A percentile compares a stretch with the other conserved stretches of the same genome.
These are phyloP conservation scores for Capromys pilorides DNA, from an alignment of 2,797 vertebrate genomes.

Conservation along the genomic window DNA sequence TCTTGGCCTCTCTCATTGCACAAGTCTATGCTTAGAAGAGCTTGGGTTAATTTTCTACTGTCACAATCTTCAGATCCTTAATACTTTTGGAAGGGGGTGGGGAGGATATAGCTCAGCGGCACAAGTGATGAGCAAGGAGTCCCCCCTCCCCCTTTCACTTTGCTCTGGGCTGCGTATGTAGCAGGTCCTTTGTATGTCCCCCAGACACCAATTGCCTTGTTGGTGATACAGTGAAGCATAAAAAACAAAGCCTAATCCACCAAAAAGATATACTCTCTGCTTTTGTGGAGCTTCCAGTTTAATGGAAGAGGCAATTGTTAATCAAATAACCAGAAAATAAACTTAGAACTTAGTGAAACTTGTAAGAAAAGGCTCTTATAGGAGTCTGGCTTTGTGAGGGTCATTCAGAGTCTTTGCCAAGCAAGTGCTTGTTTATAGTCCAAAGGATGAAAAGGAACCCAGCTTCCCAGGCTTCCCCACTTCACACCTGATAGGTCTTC, in stretches of 20 bases:
- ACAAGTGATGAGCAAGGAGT: neutral
- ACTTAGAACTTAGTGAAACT: neutral
- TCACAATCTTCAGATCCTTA: conserved; percentile 7
- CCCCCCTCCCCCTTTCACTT: neutral
- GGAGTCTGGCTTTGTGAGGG: neutral
- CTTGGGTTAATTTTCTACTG: neutral
- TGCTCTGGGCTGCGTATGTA: neutral
- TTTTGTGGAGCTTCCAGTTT: neutral
- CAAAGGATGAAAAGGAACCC: neutral
- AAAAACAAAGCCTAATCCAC: neutral
- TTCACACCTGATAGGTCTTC: neutral
- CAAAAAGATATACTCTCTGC: neutral
- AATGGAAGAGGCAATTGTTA: neutral
- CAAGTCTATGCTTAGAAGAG: neutral
- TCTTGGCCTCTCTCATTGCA: neutral
- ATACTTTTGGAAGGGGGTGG: neutral
- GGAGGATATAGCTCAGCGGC: no score
- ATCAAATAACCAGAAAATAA: neutral
- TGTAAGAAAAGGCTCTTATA: neutral
- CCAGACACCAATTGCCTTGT: no score
- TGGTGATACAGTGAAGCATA: neutral
- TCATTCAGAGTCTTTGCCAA: neutral
- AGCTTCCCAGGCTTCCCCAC: neutral
- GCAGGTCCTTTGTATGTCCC: neutral
- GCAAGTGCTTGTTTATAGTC: neutral